Evolutionary conservation across 2,797 vertebrate genomes (phyloP), one percentile per base, ranked within the genome.

Genomic region (Zonotrichia albicollis): DNA sequence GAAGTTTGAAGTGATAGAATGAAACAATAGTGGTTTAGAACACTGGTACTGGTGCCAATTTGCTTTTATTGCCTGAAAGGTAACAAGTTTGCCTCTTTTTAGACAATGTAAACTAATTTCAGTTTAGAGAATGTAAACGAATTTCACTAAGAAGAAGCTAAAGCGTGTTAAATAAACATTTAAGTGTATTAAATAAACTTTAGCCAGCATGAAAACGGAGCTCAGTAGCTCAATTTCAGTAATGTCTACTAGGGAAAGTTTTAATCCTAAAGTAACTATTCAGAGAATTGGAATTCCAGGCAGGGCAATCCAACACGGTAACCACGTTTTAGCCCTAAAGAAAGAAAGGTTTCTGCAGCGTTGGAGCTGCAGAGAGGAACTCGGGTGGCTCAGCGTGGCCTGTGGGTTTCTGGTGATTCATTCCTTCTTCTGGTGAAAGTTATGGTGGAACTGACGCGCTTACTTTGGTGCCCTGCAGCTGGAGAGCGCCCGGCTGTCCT

Each of bases 401-500:
- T 80, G 79, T 77, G 60, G 53, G 36, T 3, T 71, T 74, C n/a
- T 46, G 29, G 30, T 51, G 53, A 71, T 46, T 90, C 9, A 46
- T 71, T 83, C 97, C 27, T 46, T 30, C 86, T 90, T 89, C 86
- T 97, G 83, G 73, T 95, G 94, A 22, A 48, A 91, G 86, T 43
- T 79, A 21, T 82, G 55, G 65, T 89, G 87, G 87, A 92, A 54
- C 71, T 94, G 70, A 89, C 57, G 12, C 38, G 13, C 34, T 64
- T 32, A 29, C 42, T n/a, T 72, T 92, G 12, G 8, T 94, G 26
- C 64, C 18, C 90, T 93, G 29, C 96, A 99, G 99, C 97, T 99
- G 74, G 98, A 99, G 92, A 99, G 99, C 93, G 97, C 99, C 73
- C 98, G 97, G 7, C 95, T 98, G 13, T 94, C 98, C 3, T 98